Percentiles rank a stretch among this genome's conserved stretches.
These are phyloP conservation scores for Probaryconus sp. DNA, from an alignment of 1,140 invertebrate genomes.

Conservation along the genomic window DNA sequence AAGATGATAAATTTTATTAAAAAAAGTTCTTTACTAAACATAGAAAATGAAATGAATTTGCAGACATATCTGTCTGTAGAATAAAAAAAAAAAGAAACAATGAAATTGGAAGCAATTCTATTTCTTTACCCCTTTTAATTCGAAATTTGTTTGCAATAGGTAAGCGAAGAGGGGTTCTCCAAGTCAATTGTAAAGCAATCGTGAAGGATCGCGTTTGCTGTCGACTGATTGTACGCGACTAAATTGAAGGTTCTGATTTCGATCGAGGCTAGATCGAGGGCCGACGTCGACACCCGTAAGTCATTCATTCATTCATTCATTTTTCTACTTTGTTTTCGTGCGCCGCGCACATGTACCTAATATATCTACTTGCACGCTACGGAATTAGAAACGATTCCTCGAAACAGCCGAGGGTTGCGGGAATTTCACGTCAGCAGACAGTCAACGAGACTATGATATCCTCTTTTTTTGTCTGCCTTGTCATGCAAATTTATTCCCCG, in stretches of 20 bases:
- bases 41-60: no score
- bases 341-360: conserved; percentile 44
- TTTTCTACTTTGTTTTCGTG: conserved; percentile 53
- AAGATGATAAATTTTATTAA: no score
- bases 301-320: conserved; percentile 58
- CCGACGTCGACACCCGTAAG: conserved; percentile 16
- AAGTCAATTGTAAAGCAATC: conserved; percentile 14
- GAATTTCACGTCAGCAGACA: conserved; percentile 58
- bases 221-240: not conserved
- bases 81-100: no score
- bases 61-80: no score
- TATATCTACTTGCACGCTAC: conserved; percentile 44
- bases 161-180: no score
- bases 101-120: no score
- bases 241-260: conserved; percentile 44
- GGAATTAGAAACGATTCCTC: conserved; percentile 57
- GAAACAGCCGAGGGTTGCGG: conserved; percentile 49
- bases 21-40: no score
- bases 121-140: no score
- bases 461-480: conserved; percentile 51
- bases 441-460: conserved; percentile 47
- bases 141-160: no score
- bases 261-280: conserved; percentile 30
- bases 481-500: conserved; percentile 56
- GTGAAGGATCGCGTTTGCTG: not conserved